Base-by-base conservation (phyloP, 2,113 vertebrate genomes). In the Dryoscopus gambensis region DNA sequence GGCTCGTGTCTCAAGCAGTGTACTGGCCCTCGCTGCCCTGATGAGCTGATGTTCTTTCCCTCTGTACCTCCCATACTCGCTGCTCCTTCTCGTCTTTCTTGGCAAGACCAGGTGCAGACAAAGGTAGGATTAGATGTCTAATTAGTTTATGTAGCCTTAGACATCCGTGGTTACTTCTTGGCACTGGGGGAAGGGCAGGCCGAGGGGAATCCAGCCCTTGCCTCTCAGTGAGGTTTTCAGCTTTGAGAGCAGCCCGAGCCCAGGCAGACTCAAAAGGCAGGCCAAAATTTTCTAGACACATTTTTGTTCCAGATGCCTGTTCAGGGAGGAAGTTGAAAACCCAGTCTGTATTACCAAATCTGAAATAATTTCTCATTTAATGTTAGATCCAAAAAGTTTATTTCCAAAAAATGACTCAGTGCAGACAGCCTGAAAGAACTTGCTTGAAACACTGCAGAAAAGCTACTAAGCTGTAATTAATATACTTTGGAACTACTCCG, bases 81-180 rank as follows among this genome's bases (percentile, higher is more conserved):
- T 73, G 60, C 35, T 65, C 65, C 70, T 88, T 87, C 84, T 96
- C 50, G 1, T 82, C 86, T 94, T 91, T 75, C 87, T 70, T 16
- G 1, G 79, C 89, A 84, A 23, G 71, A 37, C 60, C 77, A 89
- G 90, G 69, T 81, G 92, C 75, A 96, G 93, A 73, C 90, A 82
- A 96, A 93, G 55, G 77, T 90, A 76, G 83, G 96, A 94, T 97
- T 97, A 96, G 76, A 52, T 97, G 73, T 94, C 95, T 96, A 96
- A 97, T 96, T 91, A 94, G 92, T 96, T 96, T 93, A 96, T 23
- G 35, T 73, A 79, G 90, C 79, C 56, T 89, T 85, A 93, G 86
- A 90, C 82, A 62, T 49, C 47, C 4, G 4, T 92, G 84, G 93
- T 95, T 95, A 81, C 71, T 85, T 68, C 85, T 92, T 49, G 50